Evolutionary conservation across 1,140 invertebrate species (phyloP), one percentile per base, ranked within the genome.

Genomic region (Drosophila nasuta): DNA sequence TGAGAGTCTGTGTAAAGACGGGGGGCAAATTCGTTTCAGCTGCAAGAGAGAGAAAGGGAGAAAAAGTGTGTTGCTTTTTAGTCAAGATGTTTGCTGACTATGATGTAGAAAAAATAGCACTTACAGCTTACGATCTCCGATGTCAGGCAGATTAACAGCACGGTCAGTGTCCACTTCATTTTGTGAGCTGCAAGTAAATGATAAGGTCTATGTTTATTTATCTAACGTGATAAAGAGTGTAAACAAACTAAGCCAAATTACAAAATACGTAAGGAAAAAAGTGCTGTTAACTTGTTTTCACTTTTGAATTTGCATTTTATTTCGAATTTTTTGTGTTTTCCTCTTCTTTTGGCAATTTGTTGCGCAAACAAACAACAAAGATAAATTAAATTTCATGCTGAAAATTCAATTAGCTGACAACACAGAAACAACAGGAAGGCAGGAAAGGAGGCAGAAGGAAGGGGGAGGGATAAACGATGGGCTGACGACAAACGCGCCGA

Each of bases 1-100:
- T 95, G 93, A 96, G 95, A 76, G 96, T 95, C 68, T 95, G 93
- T 0, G 94, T 94, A 83, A 97, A 96, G 3, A 94, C 93, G 1
- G 96, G 96, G 13, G 96, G 94, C 68, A 94, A 93, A 92, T 96
- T 96, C 7, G 86, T 91, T 58, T 88, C 85, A 33, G 63, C 76
- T 77, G 30, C 33, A 49, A 41, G 15, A 5, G 54, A 20, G 17
- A 13, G 41, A 43, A 43, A 43, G n/a, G 2, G 35, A 38, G 20
- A 38, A 8, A 6, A 7, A 38, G 35, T 7, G 33, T 35, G 35
- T 38, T 38, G 6, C 6, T 6, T 43, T 41, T 1, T 1, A 13
- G 41, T 13, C 41, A 43, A 57, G 54, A 35, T 57, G 25, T 41
- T 33, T 15, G 15, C 15, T 38, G 54, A 7, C 7, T 10, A 38